These are phyloP conservation scores for Mylabris sibirica DNA, from an alignment of 2,888 invertebrate species.

Conservation along the genomic window DNA sequence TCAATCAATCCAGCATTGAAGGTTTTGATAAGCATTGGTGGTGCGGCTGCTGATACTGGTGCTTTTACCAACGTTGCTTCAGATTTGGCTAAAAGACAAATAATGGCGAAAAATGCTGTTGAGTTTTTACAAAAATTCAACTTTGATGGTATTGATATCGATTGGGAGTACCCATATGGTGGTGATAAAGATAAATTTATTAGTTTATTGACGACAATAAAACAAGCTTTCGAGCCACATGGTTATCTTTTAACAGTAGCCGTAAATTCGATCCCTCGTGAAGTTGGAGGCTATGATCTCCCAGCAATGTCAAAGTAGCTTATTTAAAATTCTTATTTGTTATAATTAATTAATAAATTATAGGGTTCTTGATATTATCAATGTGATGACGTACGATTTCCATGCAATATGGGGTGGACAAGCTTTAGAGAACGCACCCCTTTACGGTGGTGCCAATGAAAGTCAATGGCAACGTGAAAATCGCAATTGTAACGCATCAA, in stretches of 20 bases:
- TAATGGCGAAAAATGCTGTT: slow-evolving; percentile 22
- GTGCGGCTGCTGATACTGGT: slow-evolving; percentile 21
- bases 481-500: slow-evolving; percentile 28
- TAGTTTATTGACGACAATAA: slow-evolving; percentile 63
- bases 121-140: slow-evolving; percentile 27
- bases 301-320: slow-evolving; percentile 62
- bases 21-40: slow-evolving; percentile 28
- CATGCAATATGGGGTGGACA: slow-evolving; percentile 29
- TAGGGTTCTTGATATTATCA: slow-evolving; percentile 29
- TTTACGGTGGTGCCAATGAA: slow-evolving; percentile 32
- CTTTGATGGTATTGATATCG: slow-evolving; percentile 40
- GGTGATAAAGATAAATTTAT: slow-evolving; percentile 31
- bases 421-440: slow-evolving; percentile 29
- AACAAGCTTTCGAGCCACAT: slow-evolving; percentile 62
- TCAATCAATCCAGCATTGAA: slow-evolving; percentile 27
- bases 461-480: slow-evolving; percentile 33
- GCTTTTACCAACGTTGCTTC: slow-evolving; percentile 16
- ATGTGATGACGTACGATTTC: slow-evolving; percentile 32
- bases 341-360: background rate
- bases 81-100: background rate
- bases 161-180: slow-evolving; percentile 39
- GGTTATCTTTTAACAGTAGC: slow-evolving; percentile 66
- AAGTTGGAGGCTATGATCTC: slow-evolving; percentile 67
- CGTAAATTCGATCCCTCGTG: slow-evolving; percentile 64
- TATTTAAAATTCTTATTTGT: background rate